These are phyloP conservation scores for Caenorhabditis briggsae DNA, from an alignment of 1,140 invertebrate genomes.

Conservation along the genomic window DNA sequence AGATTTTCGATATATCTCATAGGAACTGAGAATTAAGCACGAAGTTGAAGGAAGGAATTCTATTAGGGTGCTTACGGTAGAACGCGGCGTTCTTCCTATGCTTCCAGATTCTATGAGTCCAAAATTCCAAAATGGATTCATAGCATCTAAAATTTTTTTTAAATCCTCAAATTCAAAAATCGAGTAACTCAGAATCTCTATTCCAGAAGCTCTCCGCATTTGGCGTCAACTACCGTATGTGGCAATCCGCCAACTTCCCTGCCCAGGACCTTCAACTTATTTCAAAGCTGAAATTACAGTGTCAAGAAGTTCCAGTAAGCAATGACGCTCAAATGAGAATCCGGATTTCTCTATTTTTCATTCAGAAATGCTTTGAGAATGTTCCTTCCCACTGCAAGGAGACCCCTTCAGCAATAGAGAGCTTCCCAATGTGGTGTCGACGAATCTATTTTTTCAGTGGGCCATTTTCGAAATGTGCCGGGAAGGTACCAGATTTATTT, in stretches of 20 bases:
- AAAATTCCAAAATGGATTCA: too few species aligned
- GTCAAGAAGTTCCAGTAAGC: not conserved
- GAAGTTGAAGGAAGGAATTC: too few species aligned
- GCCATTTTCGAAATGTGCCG: not conserved
- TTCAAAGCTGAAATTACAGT: not conserved
- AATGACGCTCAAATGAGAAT: not conserved
- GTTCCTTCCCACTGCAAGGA: not conserved
- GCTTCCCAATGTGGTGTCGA: not conserved
- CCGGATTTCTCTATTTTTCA: too few species aligned
- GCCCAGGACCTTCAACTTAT: not conserved
- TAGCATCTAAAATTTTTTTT: too few species aligned
- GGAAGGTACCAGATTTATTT: not conserved
- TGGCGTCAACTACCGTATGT: not conserved
- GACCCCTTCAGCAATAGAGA: not conserved
- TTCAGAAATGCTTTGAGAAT: not conserved
- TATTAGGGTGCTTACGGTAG: too few species aligned
- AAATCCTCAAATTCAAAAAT: too few species aligned
- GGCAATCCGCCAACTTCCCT: constrained; percentile 3
- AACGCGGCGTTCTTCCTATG: too few species aligned
- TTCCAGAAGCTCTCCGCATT: not conserved
- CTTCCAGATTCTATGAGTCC: too few species aligned
- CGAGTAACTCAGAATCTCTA: not conserved
- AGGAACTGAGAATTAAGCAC: too few species aligned
- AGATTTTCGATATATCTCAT: too few species aligned
- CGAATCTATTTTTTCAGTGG: constrained; percentile 1